Percentiles rank a stretch among this genome's conserved stretches.
phyloP scores from a whole-genome alignment of 2,113 vertebrate species.

The Shinisaurus crocodilurus region DNA sequence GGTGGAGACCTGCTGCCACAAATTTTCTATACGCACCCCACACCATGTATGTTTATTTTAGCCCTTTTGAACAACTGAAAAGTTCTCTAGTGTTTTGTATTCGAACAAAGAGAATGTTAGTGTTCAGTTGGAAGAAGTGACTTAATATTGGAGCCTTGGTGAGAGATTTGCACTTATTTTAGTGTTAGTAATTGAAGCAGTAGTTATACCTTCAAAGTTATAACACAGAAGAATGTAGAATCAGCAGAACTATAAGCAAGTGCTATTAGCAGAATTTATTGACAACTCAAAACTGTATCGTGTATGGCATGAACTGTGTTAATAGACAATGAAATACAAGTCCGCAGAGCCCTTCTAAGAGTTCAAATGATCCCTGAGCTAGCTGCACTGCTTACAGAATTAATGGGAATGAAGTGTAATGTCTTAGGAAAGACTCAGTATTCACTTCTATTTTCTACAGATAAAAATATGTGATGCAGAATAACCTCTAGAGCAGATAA shows the following conservation, averaged over 20 bases:
- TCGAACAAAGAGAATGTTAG: not conserved
- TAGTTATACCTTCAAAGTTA: constrained; percentile 30
- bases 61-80: not conserved
- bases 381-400: constrained; percentile 52
- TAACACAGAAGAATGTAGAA: not conserved
- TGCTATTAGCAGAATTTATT: constrained; percentile 31
- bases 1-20: not conserved
- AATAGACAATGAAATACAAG: constrained; percentile 12
- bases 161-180: not conserved
- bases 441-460: constrained; percentile 58
- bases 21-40: not conserved
- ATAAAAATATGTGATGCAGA: constrained; percentile 64
- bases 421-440: constrained; percentile 51
- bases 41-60: not conserved
- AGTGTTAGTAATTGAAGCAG: not conserved
- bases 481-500: constrained; percentile 60
- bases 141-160: not conserved
- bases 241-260: constrained; percentile 2
- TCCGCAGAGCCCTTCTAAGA: constrained; percentile 34
- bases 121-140: not conserved
- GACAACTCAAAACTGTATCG: constrained; percentile 26
- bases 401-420: constrained; percentile 53
- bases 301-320: constrained; percentile 16
- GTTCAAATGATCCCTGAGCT: constrained; percentile 30
- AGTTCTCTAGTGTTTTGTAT: not conserved